Conservation (phyloP, 2,113 vertebrate genomes). For the Myocastor coypus region DNA sequence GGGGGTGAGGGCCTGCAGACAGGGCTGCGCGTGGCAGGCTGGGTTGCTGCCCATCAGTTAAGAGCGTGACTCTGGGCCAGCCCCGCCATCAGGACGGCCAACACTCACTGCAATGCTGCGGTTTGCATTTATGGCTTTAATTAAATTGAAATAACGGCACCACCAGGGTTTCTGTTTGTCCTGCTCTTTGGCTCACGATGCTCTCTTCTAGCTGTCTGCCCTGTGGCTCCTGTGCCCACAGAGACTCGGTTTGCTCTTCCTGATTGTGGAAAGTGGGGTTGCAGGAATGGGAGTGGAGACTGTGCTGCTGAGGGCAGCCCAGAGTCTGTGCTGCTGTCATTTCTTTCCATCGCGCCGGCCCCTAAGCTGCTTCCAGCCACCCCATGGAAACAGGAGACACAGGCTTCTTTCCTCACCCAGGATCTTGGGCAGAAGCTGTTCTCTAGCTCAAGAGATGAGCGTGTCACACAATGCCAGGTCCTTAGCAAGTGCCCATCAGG, state of each 20-base stretch:
- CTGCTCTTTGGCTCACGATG: constrained; percentile 5
- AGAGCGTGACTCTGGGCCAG: not conserved
- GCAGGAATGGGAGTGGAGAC: not conserved
- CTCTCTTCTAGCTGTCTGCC: constrained; percentile 9
- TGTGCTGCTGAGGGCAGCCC: not conserved
- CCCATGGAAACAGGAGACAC: not conserved
- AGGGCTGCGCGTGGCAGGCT: not conserved
- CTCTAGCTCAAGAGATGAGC: not conserved
- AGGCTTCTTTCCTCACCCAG: not conserved
- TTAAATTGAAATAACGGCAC: constrained; percentile 69
- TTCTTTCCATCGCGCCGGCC: not conserved
- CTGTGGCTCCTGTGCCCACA: not conserved
- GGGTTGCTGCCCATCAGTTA: constrained; percentile 76
- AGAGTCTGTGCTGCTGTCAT: not conserved
- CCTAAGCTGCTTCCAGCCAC: too few species aligned
- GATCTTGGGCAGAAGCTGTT: not conserved
- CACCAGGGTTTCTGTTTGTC: constrained; percentile 67
- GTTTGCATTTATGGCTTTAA: constrained; percentile 73
- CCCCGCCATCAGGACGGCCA: constrained; percentile 28
- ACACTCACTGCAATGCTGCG: not conserved
- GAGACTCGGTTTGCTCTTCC: not conserved
- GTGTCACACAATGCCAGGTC: not conserved
- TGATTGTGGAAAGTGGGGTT: not conserved
- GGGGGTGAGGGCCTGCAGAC: not conserved
- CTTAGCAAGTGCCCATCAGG: not conserved